Percentiles rank a stretch among this genome's conserved stretches.
phyloP scores from a whole-genome alignment of 2,113 vertebrate genomes.

The Numida meleagris region DNA sequence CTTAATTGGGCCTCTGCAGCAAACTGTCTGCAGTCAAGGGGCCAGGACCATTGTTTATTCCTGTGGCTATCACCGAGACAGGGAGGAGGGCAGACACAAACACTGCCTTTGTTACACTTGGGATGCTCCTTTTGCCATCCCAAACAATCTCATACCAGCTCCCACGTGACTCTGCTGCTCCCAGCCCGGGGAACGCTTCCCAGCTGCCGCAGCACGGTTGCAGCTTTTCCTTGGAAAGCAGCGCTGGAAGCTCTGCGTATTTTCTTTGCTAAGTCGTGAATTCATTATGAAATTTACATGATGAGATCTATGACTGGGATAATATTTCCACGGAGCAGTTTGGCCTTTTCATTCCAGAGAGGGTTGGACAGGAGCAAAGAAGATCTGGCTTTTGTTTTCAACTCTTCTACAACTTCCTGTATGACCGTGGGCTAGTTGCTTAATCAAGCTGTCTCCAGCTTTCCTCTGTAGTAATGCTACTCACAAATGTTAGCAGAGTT shows the following conservation, averaged over 20 bases:
- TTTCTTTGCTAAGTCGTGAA: slow-evolving; percentile 43
- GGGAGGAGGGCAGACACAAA: slow-evolving; percentile 44
- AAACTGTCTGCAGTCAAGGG: slow-evolving; percentile 23
- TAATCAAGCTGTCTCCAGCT: slow-evolving; percentile 41
- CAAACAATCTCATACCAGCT: background rate
- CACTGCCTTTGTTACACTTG: background rate
- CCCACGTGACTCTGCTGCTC: background rate
- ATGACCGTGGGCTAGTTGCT: slow-evolving; percentile 69
- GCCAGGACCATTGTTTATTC: slow-evolving; percentile 55
- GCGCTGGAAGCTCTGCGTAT: background rate
- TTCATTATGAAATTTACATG: slow-evolving; percentile 36
- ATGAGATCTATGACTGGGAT: slow-evolving; percentile 32
- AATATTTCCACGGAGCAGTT: slow-evolving; percentile 27
- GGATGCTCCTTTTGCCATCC: slow-evolving; percentile 60
- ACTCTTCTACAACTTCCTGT: slow-evolving; percentile 72
- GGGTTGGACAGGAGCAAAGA: slow-evolving; percentile 53
- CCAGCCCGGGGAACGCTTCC: slow-evolving; percentile 20
- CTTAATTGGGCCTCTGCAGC: slow-evolving; percentile 50
- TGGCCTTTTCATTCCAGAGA: slow-evolving; percentile 61
- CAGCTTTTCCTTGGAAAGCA: slow-evolving; percentile 35
- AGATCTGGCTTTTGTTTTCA: slow-evolving; percentile 71
- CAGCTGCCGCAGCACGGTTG: background rate
- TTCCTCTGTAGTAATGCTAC: slow-evolving; percentile 37
- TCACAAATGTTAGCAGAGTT: slow-evolving; percentile 4
- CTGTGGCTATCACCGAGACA: background rate